A percentile compares a stretch with the other conserved stretches of the same genome.
These are phyloP conservation scores for Macroglossus sobrinus DNA, from an alignment of 2,113 vertebrate genomes.

Conservation along the genomic window DNA sequence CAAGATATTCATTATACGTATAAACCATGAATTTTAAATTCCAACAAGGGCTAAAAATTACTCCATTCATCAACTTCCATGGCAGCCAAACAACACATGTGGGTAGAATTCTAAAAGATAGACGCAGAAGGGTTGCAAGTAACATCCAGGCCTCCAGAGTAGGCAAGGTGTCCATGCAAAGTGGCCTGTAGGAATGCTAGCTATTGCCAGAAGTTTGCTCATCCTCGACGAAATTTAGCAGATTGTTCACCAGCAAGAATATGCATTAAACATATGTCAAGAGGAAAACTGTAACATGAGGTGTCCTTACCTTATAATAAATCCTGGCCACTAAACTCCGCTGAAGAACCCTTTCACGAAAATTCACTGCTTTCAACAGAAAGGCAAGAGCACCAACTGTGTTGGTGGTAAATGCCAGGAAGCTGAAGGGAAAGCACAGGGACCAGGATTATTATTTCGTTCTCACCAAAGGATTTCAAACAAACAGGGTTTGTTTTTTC, in stretches of 20 bases:
- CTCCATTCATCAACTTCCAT: background rate
- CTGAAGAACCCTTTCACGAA: slow-evolving; percentile 78
- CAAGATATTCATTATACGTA: background rate
- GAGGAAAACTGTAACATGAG: background rate
- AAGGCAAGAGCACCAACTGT: slow-evolving; percentile 71
- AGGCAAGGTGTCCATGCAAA: background rate
- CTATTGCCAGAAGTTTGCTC: background rate
- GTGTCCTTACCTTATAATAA: slow-evolving; percentile 76
- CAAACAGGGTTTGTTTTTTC: background rate
- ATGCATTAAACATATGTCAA: background rate
- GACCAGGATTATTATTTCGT: background rate
- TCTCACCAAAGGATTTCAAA: background rate
- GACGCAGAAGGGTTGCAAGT: background rate
- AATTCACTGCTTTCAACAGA: slow-evolving; percentile 78
- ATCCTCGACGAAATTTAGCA: background rate
- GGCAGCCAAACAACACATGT: background rate
- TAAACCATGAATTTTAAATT: background rate
- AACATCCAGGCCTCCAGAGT: background rate
- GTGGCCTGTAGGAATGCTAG: background rate
- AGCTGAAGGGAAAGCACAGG: slow-evolving; percentile 55
- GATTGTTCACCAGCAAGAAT: background rate
- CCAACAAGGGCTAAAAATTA: background rate
- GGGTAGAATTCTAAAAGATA: background rate
- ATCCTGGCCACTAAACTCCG: slow-evolving; percentile 74
- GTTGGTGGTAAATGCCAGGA: slow-evolving; percentile 73